A percentile compares a stretch with the other conserved stretches of the same genome.
phyloP scores from a whole-genome alignment of 2,113 vertebrate genomes.

The Galbula dea region DNA sequence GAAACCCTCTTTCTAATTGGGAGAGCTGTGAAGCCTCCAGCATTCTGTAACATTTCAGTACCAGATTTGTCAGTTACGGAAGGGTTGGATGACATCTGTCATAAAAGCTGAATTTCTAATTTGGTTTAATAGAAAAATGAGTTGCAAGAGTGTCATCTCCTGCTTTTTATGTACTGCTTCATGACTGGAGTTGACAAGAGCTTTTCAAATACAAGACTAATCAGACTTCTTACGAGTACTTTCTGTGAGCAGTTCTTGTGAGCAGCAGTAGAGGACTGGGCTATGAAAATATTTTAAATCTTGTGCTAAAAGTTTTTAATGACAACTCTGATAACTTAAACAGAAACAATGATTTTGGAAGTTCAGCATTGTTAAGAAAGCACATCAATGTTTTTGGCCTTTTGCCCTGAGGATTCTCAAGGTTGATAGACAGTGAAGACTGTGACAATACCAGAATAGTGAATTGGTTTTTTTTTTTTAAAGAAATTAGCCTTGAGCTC shows the following conservation, averaged over 20 bases:
- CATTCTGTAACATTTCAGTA: conserved; percentile 1
- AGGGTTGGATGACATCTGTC: neutral
- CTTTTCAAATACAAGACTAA: neutral
- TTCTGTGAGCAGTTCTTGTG: neutral
- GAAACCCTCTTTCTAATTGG: neutral
- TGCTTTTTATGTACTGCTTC: neutral
- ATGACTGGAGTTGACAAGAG: neutral
- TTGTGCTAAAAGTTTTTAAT: neutral
- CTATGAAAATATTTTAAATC: neutral
- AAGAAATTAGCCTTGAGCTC: neutral
- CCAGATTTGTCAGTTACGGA: neutral
- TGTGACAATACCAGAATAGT: neutral
- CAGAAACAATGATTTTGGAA: neutral
- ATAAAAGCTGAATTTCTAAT: conserved; percentile 15
- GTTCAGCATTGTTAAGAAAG: neutral
- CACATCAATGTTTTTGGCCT: neutral
- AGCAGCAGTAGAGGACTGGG: neutral
- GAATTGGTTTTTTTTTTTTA: neutral
- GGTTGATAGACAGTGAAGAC: neutral
- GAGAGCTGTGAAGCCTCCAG: neutral
- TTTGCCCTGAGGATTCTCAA: neutral
- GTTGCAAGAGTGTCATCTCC: neutral
- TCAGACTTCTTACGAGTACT: neutral
- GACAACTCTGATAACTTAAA: neutral
- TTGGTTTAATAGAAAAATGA: neutral